A percentile compares a stretch with the other conserved stretches of the same genome.
Conservation (phyloP, 2,888 invertebrate species). For the Catocala fraxini region DNA sequence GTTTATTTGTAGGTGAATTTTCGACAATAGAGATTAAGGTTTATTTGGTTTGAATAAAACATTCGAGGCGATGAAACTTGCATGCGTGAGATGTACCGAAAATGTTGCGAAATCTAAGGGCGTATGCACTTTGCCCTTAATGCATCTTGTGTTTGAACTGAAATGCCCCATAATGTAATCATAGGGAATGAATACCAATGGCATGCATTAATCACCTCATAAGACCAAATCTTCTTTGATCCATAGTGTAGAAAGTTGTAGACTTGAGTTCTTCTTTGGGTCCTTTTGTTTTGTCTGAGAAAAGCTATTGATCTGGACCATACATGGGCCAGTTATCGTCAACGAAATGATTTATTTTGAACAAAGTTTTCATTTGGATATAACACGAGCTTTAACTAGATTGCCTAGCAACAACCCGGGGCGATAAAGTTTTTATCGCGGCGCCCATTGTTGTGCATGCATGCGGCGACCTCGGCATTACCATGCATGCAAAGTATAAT, state of each 20-base stretch:
- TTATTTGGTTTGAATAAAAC: not conserved
- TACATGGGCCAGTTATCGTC: too few species aligned
- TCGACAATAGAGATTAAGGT: constrained; percentile 2
- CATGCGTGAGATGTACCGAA: not conserved
- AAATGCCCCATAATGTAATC: too few species aligned
- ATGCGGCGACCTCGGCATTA: constrained; percentile 50
- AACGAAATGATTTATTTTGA: not conserved
- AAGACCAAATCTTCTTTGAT: too few species aligned
- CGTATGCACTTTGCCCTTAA: too few species aligned
- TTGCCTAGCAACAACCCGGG: constrained; percentile 30
- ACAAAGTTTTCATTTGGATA: not conserved
- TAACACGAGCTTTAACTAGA: not conserved
- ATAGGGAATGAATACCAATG: too few species aligned
- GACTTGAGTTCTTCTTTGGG: too few species aligned
- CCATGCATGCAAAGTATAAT: constrained; percentile 49
- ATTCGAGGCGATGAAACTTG: not conserved
- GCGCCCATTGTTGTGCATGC: constrained; percentile 45
- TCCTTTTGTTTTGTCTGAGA: too few species aligned
- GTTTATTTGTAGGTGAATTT: not conserved
- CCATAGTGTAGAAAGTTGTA: too few species aligned
- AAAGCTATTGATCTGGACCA: too few species aligned
- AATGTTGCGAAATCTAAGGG: not conserved
- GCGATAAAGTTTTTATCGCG: constrained; percentile 44
- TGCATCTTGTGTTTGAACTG: too few species aligned
- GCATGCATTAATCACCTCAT: too few species aligned